Conservation (phyloP, 1,140 invertebrate genomes). For the Drosophila nigromelanica region DNA sequence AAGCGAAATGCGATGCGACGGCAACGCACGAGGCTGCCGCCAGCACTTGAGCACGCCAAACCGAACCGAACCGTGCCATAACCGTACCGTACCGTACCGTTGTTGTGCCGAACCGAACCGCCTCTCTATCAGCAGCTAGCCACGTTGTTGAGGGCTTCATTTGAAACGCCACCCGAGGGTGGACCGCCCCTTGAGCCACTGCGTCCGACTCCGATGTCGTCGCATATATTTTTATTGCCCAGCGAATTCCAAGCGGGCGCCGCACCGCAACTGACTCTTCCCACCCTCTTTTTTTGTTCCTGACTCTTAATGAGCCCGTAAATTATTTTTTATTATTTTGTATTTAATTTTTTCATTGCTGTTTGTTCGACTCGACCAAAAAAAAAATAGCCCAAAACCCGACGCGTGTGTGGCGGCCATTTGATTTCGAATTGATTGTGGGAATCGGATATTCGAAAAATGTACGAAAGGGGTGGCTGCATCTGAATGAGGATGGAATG, state of each 20-base stretch:
- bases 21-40: constrained; percentile 42
- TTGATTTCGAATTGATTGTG: constrained; percentile 70
- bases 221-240: constrained; percentile 61
- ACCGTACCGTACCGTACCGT: constrained; percentile 2
- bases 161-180: constrained; percentile 50
- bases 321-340: constrained; percentile 82
- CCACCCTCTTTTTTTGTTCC: constrained; percentile 4
- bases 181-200: constrained; percentile 37
- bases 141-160: constrained; percentile 75
- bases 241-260: constrained; percentile 64
- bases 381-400: constrained; percentile 21
- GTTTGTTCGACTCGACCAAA: constrained; percentile 44
- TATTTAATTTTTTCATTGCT: constrained; percentile 81
- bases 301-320: constrained; percentile 74
- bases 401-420: constrained; percentile 64
- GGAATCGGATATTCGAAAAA: constrained; percentile 43
- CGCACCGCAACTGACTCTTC: background rate
- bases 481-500: background rate
- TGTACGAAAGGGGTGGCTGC: constrained; percentile 23
- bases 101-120: constrained; percentile 3
- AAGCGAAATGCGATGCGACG: constrained; percentile 67
- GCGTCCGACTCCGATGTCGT: constrained; percentile 23
- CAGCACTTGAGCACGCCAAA: constrained; percentile 72
- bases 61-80: constrained; percentile 22
- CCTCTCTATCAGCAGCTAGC: constrained; percentile 24